A percentile compares a stretch with the other conserved stretches of the same genome.
Evolutionary conservation across 2,113 vertebrate genomes (phyloP).

Genomic region (Helogale parvula): DNA sequence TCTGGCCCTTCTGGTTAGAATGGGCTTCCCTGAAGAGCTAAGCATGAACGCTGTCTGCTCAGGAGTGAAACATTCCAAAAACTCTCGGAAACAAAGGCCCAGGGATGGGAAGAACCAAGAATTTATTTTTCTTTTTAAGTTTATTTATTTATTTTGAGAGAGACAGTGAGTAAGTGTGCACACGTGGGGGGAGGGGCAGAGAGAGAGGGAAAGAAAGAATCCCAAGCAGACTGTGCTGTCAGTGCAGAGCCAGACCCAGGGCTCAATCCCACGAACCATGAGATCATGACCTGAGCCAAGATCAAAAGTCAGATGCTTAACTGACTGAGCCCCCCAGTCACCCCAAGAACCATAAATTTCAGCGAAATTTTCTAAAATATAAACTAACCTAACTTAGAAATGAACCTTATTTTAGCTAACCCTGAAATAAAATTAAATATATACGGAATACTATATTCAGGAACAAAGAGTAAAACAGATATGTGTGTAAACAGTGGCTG

Average conservation of each 20-base stretch:
- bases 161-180: too few species aligned
- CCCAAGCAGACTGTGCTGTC: too few species aligned
- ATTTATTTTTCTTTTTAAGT: too few species aligned
- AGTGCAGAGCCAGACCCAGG: too few species aligned
- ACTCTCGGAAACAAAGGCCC: not conserved
- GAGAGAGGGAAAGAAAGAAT: too few species aligned
- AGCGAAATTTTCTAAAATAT: not conserved
- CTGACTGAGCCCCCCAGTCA: too few species aligned
- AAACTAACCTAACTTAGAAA: not conserved
- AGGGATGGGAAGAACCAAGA: not conserved
- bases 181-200: too few species aligned
- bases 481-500: not conserved
- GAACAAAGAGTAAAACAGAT: not conserved
- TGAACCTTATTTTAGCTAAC: not conserved
- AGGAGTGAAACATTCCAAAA: not conserved
- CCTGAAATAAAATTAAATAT: constrained; percentile 7
- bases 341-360: not conserved
- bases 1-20: not conserved
- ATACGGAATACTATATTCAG: not conserved
- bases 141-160: too few species aligned
- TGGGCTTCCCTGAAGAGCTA: not conserved
- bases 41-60: not conserved
- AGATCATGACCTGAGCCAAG: too few species aligned
- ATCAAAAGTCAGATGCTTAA: too few species aligned
- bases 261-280: too few species aligned